These are phyloP conservation scores for Papilio dardanus DNA, from an alignment of 1,140 invertebrate species.

Conservation along the genomic window DNA sequence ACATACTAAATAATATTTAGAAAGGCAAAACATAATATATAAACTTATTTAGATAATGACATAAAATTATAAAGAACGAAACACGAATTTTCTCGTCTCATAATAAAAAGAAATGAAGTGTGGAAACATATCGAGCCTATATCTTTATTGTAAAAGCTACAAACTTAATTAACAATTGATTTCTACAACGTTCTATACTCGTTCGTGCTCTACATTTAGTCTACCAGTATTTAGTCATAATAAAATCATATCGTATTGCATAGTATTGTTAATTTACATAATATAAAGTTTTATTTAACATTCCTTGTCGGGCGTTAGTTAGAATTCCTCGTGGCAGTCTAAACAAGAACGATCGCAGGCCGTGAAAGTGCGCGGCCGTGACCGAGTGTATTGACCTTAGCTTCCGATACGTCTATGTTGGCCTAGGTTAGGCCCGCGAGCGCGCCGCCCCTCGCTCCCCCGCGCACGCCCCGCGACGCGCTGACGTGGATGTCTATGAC, in stretches of 20 bases:
- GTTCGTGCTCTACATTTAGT: not conserved
- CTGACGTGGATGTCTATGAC: slow-evolving; percentile 14
- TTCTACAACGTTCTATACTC: not conserved
- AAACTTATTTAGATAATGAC: no score
- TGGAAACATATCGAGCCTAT: no score
- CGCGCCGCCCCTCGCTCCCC: slow-evolving; percentile 42
- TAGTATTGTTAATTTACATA: slow-evolving; percentile 8
- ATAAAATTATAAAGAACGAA: not conserved
- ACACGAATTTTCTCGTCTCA: no score
- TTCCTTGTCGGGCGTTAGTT: slow-evolving; percentile 42
- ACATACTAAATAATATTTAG: not conserved
- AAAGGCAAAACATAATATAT: not conserved
- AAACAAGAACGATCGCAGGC: slow-evolving; percentile 68
- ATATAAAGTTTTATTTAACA: slow-evolving; percentile 26
- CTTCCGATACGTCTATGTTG: slow-evolving; percentile 73
- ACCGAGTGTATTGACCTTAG: slow-evolving; percentile 76
- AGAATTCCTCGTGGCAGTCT: slow-evolving; percentile 62
- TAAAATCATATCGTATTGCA: not conserved
- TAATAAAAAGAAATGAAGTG: no score
- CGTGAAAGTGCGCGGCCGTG: slow-evolving; percentile 74
- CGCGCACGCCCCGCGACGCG: slow-evolving; percentile 57
- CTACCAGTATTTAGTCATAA: not conserved
- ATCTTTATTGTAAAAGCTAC: no score
- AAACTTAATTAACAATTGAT: not conserved
- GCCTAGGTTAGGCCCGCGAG: slow-evolving; percentile 69